These are phyloP conservation scores for Clepsis dumicolana DNA, from an alignment of 2,888 invertebrate genomes.

Conservation along the genomic window DNA sequence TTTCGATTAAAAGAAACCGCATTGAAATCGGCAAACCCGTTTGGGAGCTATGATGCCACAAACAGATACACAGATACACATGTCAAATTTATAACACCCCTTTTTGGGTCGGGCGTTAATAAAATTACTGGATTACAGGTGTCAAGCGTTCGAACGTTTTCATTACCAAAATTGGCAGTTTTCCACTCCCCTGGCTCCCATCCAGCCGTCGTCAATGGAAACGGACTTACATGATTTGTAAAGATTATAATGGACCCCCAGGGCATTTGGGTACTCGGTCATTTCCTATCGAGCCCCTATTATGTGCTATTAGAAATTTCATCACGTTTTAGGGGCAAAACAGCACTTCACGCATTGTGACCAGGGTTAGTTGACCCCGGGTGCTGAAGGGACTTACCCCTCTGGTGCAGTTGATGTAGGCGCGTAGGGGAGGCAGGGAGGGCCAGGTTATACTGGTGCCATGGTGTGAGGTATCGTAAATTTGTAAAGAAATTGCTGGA, in stretches of 20 bases:
- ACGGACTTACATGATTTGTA: slow-evolving; percentile 23
- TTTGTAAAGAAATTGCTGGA: slow-evolving; percentile 34
- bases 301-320: slow-evolving; percentile 41
- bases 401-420: background rate
- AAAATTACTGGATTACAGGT: background rate
- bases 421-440: background rate
- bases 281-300: slow-evolving; percentile 30
- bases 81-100: too few species aligned
- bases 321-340: slow-evolving; percentile 39
- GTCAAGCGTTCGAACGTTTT: background rate
- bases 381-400: background rate
- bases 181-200: background rate
- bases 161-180: background rate
- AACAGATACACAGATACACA: too few species aligned
- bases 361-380: background rate
- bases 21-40: too few species aligned
- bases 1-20: too few species aligned
- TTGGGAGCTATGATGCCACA: too few species aligned
- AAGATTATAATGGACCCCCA: slow-evolving; percentile 27
- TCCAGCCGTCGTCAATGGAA: background rate
- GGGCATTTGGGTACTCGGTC: slow-evolving; percentile 22
- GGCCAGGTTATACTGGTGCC: slow-evolving; percentile 8
- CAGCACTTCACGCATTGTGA: slow-evolving; percentile 13
- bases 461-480: slow-evolving; percentile 30
- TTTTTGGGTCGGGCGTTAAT: background rate